A percentile compares a stretch with the other conserved stretches of the same genome.
Conservation (phyloP, 1,140 invertebrate species). For the Drosophila baimaii region DNA sequence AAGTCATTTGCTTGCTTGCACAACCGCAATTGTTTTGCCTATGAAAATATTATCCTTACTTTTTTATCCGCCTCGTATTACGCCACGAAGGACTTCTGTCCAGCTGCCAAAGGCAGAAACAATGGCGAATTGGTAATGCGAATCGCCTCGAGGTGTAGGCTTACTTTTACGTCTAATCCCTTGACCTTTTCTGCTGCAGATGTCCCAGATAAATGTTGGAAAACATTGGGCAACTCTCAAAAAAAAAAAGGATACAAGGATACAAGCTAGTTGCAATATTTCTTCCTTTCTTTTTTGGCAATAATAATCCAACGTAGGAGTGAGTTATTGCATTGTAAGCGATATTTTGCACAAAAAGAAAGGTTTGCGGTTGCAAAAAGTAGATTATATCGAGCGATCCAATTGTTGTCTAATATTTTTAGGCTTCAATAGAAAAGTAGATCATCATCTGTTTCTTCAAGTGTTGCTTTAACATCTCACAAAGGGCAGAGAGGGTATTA, state of each 20-base stretch:
- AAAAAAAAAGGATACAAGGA: conserved; percentile 9
- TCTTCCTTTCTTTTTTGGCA: conserved; percentile 1
- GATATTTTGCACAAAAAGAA: conserved; percentile 18
- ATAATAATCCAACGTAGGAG: conserved; percentile 2
- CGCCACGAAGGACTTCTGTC: conserved; percentile 17
- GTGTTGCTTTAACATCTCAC: conserved; percentile 18
- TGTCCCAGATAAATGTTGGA: conserved; percentile 59
- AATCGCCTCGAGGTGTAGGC: conserved; percentile 54
- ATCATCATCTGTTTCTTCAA: conserved; percentile 25
- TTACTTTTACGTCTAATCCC: conserved; percentile 52
- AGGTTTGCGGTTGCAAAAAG: conserved; percentile 40
- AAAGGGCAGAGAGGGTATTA: conserved; percentile 9
- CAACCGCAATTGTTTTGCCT: conserved; percentile 61
- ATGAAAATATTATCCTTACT: conserved; percentile 62
- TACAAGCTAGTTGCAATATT: conserved; percentile 32
- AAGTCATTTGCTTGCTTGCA: conserved; percentile 52
- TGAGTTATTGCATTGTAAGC: conserved; percentile 7
- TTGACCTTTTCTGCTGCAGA: conserved; percentile 69
- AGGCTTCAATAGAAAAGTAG: conserved; percentile 36
- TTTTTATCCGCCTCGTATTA: conserved; percentile 52
- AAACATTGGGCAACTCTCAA: conserved; percentile 52
- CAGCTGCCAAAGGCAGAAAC: conserved; percentile 37
- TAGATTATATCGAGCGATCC: conserved; percentile 46
- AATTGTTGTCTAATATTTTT: conserved; percentile 51
- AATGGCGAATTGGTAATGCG: conserved; percentile 38